Base-by-base conservation (phyloP, 2,797 vertebrate species). In the Esox lucius region DNA sequence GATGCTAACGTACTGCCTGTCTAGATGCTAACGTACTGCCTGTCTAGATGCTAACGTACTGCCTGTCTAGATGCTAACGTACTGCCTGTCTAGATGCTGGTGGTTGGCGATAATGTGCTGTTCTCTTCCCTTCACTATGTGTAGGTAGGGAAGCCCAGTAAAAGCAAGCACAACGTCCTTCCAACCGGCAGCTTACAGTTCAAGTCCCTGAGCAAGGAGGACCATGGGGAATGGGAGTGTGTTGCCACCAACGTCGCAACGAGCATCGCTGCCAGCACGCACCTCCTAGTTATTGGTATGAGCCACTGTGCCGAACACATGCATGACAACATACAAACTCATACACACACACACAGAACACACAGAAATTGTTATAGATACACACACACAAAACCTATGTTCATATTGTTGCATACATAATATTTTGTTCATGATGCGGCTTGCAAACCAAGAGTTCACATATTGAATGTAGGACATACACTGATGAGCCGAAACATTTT, bases 171-270 rank as follows among this genome's bases (percentile, higher is more conserved):
- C 96, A 98, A 95, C 74, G 94, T 96, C 87, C 95, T 98, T 94
- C 96, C 97, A 49, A 94, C 96, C 16, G 97, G 98, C 92, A 98
- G 95, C 93, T 94, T 99, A 91, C 96, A 98, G 91, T 95, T 99
- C 87, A 96, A 96, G 82, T 97, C 97, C 72, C 95, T 99, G 86
- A 96, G 95, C 86, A 99, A 99, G 93, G 98, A 99, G 70, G 98
- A 99, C 94, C 97, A 99, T 0, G 98, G 98, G 87, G 96, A 98
- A 91, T 99, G 98, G 98, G 97, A 99, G 93, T 99, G 98, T 90
- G 90, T 98, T 15, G 97, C 98, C 90, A 97, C 96, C 93, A 99
- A 98, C 78, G 95, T 98, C 81, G 98, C 97, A 89, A 97, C 98
- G 35, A 99, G 96, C 95, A 96, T 99, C 95, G 98, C 97, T 96